Conservation (phyloP, 1,140 invertebrate genomes). For the Nasonia longicornis region DNA sequence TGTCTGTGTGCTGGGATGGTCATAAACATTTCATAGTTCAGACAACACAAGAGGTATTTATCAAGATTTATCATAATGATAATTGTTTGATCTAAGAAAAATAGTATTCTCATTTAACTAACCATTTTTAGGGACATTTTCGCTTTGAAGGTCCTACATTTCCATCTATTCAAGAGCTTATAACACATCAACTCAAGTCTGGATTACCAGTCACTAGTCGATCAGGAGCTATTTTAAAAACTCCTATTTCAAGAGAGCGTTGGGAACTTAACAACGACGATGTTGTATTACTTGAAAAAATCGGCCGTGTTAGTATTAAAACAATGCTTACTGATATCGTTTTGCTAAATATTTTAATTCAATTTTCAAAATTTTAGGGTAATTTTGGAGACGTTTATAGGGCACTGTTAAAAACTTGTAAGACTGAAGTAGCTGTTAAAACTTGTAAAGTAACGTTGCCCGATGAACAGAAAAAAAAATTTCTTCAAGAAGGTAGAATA, state of each 20-base stretch:
- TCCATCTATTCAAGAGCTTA: conserved; percentile 91
- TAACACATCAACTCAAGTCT: conserved; percentile 87
- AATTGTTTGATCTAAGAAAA: conserved; percentile 19
- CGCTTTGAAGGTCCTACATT: conserved; percentile 94
- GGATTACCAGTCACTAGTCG: conserved; percentile 89
- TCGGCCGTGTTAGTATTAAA: conserved; percentile 83
- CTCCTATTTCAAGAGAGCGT: conserved; percentile 88
- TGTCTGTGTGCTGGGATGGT: conserved; percentile 95
- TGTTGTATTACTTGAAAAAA: conserved; percentile 92
- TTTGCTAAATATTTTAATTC: not conserved
- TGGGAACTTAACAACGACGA: conserved; percentile 98
- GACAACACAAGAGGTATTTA: conserved; percentile 84
- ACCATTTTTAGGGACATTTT: conserved; percentile 81
- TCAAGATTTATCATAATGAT: conserved; percentile 21
- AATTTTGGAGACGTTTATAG: conserved; percentile 98
- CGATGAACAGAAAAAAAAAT: conserved; percentile 96
- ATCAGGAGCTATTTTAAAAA: conserved; percentile 89
- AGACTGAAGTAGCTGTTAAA: conserved; percentile 93
- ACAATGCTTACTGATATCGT: conserved; percentile 20
- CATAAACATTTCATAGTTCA: conserved; percentile 99
- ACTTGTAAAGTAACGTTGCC: conserved; percentile 93
- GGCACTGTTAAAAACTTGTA: conserved; percentile 82
- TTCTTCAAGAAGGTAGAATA: conserved; percentile 95
- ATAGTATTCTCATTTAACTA: conserved; percentile 19
- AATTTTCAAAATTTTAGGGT: conserved; percentile 74